Percentiles rank a stretch among this genome's conserved stretches.
These are phyloP conservation scores for Catalaphyllia jardinei DNA, from an alignment of 64 coral and sea anemone species.

Conservation along the genomic window DNA sequence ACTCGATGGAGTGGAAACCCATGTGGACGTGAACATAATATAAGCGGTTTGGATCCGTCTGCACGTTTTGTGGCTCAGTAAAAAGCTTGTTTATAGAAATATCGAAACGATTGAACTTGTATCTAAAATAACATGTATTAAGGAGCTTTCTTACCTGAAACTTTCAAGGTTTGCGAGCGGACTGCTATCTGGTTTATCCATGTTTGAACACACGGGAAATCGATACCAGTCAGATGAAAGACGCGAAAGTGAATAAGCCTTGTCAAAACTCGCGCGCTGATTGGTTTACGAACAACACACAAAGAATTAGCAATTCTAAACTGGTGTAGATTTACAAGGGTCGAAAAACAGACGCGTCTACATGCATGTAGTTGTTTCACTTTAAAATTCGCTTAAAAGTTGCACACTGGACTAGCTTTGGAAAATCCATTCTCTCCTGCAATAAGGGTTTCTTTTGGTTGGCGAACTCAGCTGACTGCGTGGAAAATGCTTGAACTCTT, in stretches of 20 bases:
- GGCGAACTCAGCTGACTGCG: neutral
- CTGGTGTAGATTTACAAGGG: conserved; percentile 18
- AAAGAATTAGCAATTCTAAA: conserved; percentile 40
- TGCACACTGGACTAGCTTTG: no score
- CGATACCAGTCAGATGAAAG: conserved; percentile 2
- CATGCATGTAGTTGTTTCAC: neutral
- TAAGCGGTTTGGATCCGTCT: neutral
- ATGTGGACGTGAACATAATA: neutral
- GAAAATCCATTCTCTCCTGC: neutral
- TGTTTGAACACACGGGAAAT: conserved; percentile 37
- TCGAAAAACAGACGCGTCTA: neutral
- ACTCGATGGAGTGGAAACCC: neutral
- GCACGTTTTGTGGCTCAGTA: neutral
- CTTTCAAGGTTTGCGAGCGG: conserved; percentile 27
- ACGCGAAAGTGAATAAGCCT: conserved; percentile 11
- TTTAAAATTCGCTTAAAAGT: neutral
- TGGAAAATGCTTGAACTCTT: neutral
- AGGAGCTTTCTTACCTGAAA: neutral
- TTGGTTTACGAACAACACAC: conserved; percentile 24
- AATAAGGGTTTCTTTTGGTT: neutral
- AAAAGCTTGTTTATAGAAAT: neutral
- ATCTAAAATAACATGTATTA: neutral
- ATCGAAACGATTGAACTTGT: neutral
- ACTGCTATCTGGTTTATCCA: conserved; percentile 30
- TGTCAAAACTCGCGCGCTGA: neutral